Evolutionary conservation across 2,888 invertebrate species (phyloP), one percentile per base, ranked within the genome.

Genomic region (Lasioglossum marginatum): DNA sequence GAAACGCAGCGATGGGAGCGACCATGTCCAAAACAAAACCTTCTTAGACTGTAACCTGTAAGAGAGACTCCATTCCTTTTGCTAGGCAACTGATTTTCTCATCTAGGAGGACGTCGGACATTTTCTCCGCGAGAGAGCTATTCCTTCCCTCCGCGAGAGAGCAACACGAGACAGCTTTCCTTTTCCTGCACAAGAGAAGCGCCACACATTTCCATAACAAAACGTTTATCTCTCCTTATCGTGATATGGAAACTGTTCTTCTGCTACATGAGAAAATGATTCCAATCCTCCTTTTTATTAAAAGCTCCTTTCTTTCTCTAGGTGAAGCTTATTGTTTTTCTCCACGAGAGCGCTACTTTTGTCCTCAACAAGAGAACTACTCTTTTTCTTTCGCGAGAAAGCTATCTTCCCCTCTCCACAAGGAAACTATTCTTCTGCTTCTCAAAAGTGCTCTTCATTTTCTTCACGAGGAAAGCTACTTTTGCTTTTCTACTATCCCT

Each of bases 1-100:
- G 34, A 43, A 31, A 43, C 72, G n/a, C 60, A 63, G 48, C 70
- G 79, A 73, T 43, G 60, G 60, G 23, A 45, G 12, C 85, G 74
- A 85, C 73, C 52, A n/a, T 60, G 60, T 60, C 14, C 12, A 27
- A 4, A 60, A 5, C 60, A 60, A 60, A n/a, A 12, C n/a, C 60
- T 27, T 10, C n/a, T 4, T 12, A 52, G 8, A 1, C 52, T 52
- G 23, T 8, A 8, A 23, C 6, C 8, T 10, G 23, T 23, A 23
- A 23, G 52, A 23, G 52, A 52, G 52, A 52, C 45, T 16, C 45
- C 4, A 45, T 52, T 3, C 8, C 52, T 52, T 52, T 52, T 23
- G 52, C 23, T 23, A 19, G 52, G 23, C 0, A 23, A 23, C 52
- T 23, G 52, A 52, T 52, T 52, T 23, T 52, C 8, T 52, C 23